These are phyloP conservation scores for Neocloeon triangulifer DNA, from an alignment of 1,140 invertebrate genomes.

Conservation along the genomic window DNA sequence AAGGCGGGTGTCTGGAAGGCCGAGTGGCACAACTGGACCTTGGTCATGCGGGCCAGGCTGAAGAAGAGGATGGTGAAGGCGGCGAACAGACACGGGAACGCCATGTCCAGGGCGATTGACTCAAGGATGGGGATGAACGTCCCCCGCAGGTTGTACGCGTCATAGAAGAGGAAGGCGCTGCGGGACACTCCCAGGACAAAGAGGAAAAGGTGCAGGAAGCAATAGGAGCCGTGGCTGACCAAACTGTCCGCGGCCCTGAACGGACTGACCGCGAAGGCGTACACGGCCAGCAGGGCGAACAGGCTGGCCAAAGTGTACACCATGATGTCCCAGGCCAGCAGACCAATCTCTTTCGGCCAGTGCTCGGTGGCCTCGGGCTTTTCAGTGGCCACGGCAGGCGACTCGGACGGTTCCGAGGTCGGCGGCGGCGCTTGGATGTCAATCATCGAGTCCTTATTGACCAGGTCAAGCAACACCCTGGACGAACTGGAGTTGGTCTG, in stretches of 20 bases:
- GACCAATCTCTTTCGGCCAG: too few species aligned
- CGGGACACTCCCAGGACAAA: constrained; percentile 55
- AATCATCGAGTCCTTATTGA: too few species aligned
- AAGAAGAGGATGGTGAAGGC: constrained; percentile 66
- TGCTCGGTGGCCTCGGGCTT: too few species aligned
- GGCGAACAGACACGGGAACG: constrained; percentile 59
- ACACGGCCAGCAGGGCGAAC: constrained; percentile 57
- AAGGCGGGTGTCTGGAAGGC: constrained; percentile 29
- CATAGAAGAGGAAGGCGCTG: constrained; percentile 69
- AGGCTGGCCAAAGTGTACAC: constrained; percentile 62
- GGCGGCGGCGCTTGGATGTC: too few species aligned
- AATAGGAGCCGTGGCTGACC: constrained; percentile 62
- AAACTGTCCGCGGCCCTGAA: too few species aligned
- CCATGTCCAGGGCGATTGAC: constrained; percentile 54
- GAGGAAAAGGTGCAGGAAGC: constrained; percentile 56
- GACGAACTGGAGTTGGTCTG: too few species aligned
- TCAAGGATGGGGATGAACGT: constrained; percentile 55
- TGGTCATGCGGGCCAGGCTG: constrained; percentile 49
- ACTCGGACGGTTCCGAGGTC: too few species aligned
- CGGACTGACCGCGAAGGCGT: constrained; percentile 61
- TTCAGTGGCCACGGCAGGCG: too few species aligned
- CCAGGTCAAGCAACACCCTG: too few species aligned
- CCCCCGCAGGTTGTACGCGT: constrained; percentile 64
- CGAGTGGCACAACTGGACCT: too few species aligned
- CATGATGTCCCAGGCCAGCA: constrained; percentile 74